phyloP scores from a whole-genome alignment of 2,113 vertebrate species.

The Platysteira castanea region DNA sequence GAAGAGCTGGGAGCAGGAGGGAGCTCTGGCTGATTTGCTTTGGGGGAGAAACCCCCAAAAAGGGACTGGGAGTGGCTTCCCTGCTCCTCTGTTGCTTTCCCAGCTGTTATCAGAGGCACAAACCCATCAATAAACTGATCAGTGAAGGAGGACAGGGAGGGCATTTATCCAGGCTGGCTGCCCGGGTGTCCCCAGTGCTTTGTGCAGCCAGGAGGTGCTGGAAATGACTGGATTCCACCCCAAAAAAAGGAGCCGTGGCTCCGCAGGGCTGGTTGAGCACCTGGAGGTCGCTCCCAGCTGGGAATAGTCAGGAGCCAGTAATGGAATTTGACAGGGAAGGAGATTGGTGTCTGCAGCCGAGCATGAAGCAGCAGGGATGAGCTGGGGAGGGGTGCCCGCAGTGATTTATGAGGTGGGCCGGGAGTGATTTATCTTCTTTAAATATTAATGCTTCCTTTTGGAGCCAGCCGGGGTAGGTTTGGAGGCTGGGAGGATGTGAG shows the following conservation, averaged over 20 bases:
- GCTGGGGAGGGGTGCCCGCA: background rate
- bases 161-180: no score
- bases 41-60: background rate
- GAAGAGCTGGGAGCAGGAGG: background rate
- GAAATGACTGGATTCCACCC: background rate
- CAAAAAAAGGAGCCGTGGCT: background rate
- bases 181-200: no score
- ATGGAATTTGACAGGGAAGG: background rate
- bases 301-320: background rate
- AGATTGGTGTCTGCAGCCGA: background rate
- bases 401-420: constrained; percentile 1
- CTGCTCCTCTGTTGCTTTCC: no score
- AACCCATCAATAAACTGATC: no score
- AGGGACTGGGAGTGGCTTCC: background rate
- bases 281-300: background rate
- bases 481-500: background rate
- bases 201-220: no score
- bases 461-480: background rate
- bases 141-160: no score
- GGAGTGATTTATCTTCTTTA: constrained; percentile 38
- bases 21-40: background rate
- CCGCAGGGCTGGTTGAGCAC: background rate
- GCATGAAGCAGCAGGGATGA: background rate
- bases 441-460: constrained; percentile 9
- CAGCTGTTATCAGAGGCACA: no score